Conservation (phyloP, 2,888 invertebrate genomes). For the Ectropis crepuscularia region DNA sequence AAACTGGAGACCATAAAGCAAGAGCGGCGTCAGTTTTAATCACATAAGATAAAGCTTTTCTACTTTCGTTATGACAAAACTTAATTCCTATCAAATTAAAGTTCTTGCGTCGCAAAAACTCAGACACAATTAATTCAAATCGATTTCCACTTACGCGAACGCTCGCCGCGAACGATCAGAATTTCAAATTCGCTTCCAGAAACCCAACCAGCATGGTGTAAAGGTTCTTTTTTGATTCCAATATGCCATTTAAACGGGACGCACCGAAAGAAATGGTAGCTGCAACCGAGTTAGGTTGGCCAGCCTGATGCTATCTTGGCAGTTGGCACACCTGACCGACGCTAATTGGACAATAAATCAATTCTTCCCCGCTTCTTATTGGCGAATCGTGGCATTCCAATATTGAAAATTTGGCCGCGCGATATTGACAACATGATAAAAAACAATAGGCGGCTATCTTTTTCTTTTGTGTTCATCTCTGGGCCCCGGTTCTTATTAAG, state of each 20-base stretch:
- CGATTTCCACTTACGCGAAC: conserved; percentile 79
- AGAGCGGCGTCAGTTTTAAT: too few species aligned
- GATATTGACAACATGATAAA: conserved; percentile 85
- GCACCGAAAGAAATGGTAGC: conserved; percentile 81
- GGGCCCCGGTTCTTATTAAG: conserved; percentile 81
- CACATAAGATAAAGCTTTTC: too few species aligned
- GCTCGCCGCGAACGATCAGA: conserved; percentile 75
- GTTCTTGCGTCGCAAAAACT: conserved; percentile 66
- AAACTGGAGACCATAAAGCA: too few species aligned
- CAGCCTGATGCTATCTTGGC: conserved; percentile 84
- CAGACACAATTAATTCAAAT: conserved; percentile 79
- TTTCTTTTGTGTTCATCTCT: conserved; percentile 84
- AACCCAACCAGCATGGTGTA: conserved; percentile 77
- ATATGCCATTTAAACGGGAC: conserved; percentile 81
- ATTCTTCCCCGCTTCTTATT: conserved; percentile 84
- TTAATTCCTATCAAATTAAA: conserved; percentile 72
- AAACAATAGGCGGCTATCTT: conserved; percentile 82
- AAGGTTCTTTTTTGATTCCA: conserved; percentile 82
- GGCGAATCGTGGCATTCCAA: conserved; percentile 84
- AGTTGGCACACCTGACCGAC: conserved; percentile 85
- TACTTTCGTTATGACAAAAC: conserved; percentile 44
- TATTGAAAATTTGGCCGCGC: conserved; percentile 85
- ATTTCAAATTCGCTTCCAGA: conserved; percentile 80
- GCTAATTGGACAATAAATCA: conserved; percentile 86
- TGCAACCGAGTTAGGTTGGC: conserved; percentile 80